Evolutionary conservation across 1,140 invertebrate species (phyloP), one percentile per base, ranked within the genome.

Genomic region (Oscheius sp.): DNA sequence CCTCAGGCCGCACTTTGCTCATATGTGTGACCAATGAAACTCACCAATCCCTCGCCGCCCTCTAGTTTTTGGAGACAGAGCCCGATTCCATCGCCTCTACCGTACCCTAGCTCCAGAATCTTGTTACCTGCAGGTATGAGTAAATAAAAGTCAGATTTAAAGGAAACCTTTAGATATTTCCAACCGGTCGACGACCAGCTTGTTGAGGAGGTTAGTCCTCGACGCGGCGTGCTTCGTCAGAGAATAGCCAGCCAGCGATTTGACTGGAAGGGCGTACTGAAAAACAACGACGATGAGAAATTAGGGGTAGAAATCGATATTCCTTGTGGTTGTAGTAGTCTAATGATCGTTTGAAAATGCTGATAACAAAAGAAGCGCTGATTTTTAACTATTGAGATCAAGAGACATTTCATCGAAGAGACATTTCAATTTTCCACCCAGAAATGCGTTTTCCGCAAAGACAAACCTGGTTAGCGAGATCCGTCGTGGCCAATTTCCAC

Each of bases 91-190:
- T 76, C 45, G 10, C 75, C 75, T 3, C 75, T n/a, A 31, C 75
- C 75, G 34, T 78, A 76, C n/a, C 75, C 75, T 29, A 76, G 68
- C 61, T 76, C 75, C 26, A 76, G 74, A 28, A 74, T 1, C 13
- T 62, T 59, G 45, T 75, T 58, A 36, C 74, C 75, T 75, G 7
- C 20, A 74, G 38, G 71, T 23, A 73, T 18, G 1, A 1, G 45
- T 66, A 23, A 18, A 0, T 18, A 64, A 34, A 63, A 10, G 15
- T 26, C n/a, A 7, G 31, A 20, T 49, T 10, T 20, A 62, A 34
- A 65, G 28, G 15, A n/a, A 58, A 68, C 46, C 66, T 18, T 10
- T 18, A 3, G 4, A n/a, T 15, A 45, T 2, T 15, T 20, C 20
- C 64, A 68, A 38, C 13, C 3, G 23, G 10, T 74, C 65, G 10